Percentiles rank a stretch among this genome's conserved stretches.
Conservation (phyloP, 2,888 invertebrate species). For the Drosophila imparisetae region DNA sequence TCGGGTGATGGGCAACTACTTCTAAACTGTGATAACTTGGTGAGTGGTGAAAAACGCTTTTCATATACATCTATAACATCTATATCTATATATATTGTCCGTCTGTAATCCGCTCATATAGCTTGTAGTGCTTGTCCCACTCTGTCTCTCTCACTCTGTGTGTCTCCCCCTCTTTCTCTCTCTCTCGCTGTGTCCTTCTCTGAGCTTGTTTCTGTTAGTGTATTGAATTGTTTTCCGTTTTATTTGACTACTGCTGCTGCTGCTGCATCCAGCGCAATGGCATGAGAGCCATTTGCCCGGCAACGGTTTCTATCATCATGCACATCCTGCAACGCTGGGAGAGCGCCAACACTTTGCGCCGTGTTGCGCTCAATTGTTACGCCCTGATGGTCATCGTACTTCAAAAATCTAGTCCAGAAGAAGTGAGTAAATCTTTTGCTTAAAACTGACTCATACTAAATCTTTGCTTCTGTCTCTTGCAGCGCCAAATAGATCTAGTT, state of each 20-base stretch:
- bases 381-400: conserved; percentile 86
- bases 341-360: conserved; percentile 83
- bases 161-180: background rate
- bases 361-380: conserved; percentile 86
- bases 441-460: background rate
- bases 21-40: conserved; percentile 84
- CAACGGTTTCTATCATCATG: conserved; percentile 87
- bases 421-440: conserved; percentile 80
- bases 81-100: conserved; percentile 14
- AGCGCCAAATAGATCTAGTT: conserved; percentile 87
- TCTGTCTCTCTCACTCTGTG: conserved; percentile 3
- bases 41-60: conserved; percentile 78
- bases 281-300: conserved; percentile 87
- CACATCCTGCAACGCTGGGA: conserved; percentile 85
- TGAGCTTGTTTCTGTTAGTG: background rate
- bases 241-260: conserved; percentile 35
- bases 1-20: conserved; percentile 84
- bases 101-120: conserved; percentile 21
- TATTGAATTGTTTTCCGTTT: background rate
- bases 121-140: conserved; percentile 37
- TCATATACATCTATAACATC: conserved; percentile 6
- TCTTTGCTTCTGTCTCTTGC: conserved; percentile 10
- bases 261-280: conserved; percentile 86
- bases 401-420: conserved; percentile 86
- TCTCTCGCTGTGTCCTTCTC: background rate